Percentiles rank a stretch among this genome's conserved stretches.
phyloP scores from a whole-genome alignment of 2,113 vertebrate genomes.

The Mugil cephalus region DNA sequence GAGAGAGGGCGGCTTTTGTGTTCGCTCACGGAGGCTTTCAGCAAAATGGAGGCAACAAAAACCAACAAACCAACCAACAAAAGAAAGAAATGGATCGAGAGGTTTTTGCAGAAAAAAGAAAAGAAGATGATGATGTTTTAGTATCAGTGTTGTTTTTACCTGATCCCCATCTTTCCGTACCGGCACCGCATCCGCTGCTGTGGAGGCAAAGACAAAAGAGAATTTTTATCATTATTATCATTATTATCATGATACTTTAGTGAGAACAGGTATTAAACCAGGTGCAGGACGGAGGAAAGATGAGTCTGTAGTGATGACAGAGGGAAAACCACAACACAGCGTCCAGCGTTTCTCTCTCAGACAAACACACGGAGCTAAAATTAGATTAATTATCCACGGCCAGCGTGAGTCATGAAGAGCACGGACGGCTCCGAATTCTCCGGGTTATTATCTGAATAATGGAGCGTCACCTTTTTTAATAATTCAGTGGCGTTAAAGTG shows the following conservation, averaged over 20 bases:
- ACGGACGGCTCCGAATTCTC: conserved; percentile 17
- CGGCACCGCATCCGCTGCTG: conserved; percentile 84
- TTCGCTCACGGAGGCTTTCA: conserved; percentile 25
- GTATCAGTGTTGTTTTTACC: conserved; percentile 80
- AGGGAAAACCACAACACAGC: conserved; percentile 44
- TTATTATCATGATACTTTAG: conserved; percentile 7
- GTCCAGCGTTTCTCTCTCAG: conserved; percentile 51
- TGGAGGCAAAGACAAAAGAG: conserved; percentile 41
- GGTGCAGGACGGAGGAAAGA: conserved; percentile 3
- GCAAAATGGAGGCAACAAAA: conserved; percentile 9
- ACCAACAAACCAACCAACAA: too few relatives aligned
- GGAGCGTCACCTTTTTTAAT: not conserved
- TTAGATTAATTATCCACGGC: conserved; percentile 72
- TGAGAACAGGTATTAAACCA: conserved; percentile 23
- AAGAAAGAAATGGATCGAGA: conserved; percentile 7
- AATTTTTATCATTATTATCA: conserved; percentile 20
- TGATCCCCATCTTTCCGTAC: conserved; percentile 87
- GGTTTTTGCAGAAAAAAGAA: conserved; percentile 13
- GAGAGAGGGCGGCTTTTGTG: conserved; percentile 4
- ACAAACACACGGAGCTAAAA: conserved; percentile 65
- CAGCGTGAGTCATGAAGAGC: conserved; percentile 47
- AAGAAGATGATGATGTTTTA: conserved; percentile 7
- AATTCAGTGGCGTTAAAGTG: conserved; percentile 9
- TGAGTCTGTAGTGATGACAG: not conserved
- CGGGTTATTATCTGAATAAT: conserved; percentile 16